Evolutionary conservation across 2,797 vertebrate species (phyloP).

Genomic region (Notoglanidium macrostoma): DNA sequence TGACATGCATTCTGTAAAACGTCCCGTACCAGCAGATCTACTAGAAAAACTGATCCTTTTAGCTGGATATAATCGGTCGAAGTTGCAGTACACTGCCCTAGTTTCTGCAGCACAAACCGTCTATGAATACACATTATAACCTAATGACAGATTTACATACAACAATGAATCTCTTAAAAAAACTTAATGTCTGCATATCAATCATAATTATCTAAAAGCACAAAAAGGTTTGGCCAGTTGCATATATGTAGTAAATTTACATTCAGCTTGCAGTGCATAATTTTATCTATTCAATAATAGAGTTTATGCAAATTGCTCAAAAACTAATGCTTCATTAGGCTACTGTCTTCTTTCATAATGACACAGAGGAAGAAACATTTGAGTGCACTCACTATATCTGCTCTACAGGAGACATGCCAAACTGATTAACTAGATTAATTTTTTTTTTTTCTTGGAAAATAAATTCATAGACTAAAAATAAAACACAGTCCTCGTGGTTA

Average conservation of each 20-base stretch:
- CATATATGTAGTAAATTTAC: neutral
- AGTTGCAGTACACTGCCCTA: conserved; percentile 24
- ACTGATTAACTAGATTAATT: neutral
- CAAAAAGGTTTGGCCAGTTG: neutral
- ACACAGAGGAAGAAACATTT: neutral
- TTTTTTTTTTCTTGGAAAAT: neutral
- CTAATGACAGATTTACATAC: neutral
- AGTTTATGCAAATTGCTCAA: neutral
- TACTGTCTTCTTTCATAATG: neutral
- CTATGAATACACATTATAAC: neutral
- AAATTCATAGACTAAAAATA: neutral
- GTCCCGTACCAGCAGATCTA: neutral
- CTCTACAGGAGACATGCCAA: neutral
- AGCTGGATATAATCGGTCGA: neutral
- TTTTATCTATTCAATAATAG: neutral
- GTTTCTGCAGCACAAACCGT: conserved; percentile 14
- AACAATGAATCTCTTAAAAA: neutral
- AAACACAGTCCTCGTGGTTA: neutral
- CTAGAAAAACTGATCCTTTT: neutral
- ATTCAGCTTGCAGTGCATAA: neutral
- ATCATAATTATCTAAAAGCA: neutral
- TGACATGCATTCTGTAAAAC: conserved; percentile 2
- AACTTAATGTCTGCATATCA: neutral
- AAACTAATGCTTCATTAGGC: neutral
- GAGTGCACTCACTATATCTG: neutral